phyloP scores from a whole-genome alignment of 2,797 vertebrate genomes.

The Lateolabrax maculatus region DNA sequence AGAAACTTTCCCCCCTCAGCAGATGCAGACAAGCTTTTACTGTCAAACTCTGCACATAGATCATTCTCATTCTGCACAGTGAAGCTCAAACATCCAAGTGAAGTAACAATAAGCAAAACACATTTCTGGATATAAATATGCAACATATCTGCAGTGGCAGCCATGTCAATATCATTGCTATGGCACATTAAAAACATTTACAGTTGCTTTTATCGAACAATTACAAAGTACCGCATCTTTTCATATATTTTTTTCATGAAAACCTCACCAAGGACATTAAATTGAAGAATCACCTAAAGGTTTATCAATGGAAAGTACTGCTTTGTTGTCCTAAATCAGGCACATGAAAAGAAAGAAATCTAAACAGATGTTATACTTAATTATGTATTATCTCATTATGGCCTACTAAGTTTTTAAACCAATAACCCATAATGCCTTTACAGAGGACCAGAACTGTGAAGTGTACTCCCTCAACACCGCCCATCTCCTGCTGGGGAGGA shows the following conservation, averaged over 20 bases:
- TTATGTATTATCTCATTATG: background rate
- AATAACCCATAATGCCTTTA: background rate
- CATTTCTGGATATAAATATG: background rate
- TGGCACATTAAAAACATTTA: background rate
- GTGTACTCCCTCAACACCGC: background rate
- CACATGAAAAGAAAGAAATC: background rate
- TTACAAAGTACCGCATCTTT: background rate
- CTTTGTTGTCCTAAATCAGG: background rate
- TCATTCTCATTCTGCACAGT: background rate
- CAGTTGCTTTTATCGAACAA: background rate
- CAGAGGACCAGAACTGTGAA: background rate
- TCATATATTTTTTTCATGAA: background rate
- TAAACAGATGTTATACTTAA: background rate
- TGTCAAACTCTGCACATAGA: conserved; percentile 1
- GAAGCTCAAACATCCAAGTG: conserved; percentile 4
- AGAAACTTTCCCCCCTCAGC: background rate
- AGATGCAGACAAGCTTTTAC: background rate
- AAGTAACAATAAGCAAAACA: background rate
- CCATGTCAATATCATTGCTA: background rate
- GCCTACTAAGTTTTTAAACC: background rate
- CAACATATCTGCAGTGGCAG: background rate
- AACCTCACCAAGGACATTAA: background rate
- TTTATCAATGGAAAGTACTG: background rate
- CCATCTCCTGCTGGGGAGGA: conserved; percentile 23
- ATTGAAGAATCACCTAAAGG: background rate